Conservation (phyloP, 2,888 invertebrate genomes). For the Drosophila glabriapex region DNA sequence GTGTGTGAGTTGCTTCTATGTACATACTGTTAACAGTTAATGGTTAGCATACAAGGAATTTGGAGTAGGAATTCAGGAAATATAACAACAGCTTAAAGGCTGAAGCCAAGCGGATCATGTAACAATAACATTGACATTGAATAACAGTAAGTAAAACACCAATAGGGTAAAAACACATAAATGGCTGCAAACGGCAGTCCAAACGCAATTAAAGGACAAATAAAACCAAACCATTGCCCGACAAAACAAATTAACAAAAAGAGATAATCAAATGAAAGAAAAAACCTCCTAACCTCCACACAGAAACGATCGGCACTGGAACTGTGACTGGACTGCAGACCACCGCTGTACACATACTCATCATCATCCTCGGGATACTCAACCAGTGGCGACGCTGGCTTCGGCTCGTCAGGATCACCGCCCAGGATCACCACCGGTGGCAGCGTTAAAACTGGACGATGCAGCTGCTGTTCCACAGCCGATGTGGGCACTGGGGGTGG, state of each 20-base stretch:
- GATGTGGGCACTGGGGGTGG: slow-evolving; percentile 33
- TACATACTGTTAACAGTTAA: slow-evolving; percentile 31
- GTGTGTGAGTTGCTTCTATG: slow-evolving; percentile 2
- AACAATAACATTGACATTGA: slow-evolving; percentile 21
- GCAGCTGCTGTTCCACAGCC: slow-evolving; percentile 77
- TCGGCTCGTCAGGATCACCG: slow-evolving; percentile 80
- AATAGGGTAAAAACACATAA: slow-evolving; percentile 17
- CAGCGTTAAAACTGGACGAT: slow-evolving; percentile 85
- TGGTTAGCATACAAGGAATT: slow-evolving; percentile 14
- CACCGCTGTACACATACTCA: slow-evolving; percentile 74
- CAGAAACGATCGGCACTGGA: slow-evolving; percentile 84
- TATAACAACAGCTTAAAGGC: slow-evolving; percentile 4
- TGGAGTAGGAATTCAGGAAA: slow-evolving; percentile 1
- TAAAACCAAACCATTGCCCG: slow-evolving; percentile 54
- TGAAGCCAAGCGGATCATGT: slow-evolving; percentile 16
- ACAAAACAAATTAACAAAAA: slow-evolving; percentile 38
- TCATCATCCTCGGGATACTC: slow-evolving; percentile 97
- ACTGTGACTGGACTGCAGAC: slow-evolving; percentile 69
- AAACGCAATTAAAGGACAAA: slow-evolving; percentile 31
- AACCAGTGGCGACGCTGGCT: slow-evolving; percentile 91
- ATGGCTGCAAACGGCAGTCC: slow-evolving; percentile 17
- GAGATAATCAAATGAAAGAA: slow-evolving; percentile 58
- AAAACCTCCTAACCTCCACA: slow-evolving; percentile 85
- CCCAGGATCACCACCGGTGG: slow-evolving; percentile 87
- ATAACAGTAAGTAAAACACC: slow-evolving; percentile 41